Conservation (phyloP, 2,888 invertebrate genomes). For the Nyleta sp. region DNA sequence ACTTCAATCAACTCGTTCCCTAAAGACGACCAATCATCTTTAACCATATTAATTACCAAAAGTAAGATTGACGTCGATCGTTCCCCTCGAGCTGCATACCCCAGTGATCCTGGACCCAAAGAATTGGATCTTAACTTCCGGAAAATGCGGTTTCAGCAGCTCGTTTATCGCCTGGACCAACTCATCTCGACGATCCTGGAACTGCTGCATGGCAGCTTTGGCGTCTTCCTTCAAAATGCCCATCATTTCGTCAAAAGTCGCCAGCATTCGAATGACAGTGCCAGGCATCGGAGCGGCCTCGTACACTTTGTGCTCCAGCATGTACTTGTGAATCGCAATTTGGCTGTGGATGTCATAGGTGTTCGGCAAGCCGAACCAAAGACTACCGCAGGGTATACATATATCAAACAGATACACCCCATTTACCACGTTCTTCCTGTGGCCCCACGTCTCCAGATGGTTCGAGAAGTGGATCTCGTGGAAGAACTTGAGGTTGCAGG, state of each 20-base stretch:
- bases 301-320: constrained; percentile 68
- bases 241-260: constrained; percentile 57
- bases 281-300: constrained; percentile 60
- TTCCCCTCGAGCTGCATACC: constrained; percentile 80
- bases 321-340: constrained; percentile 69
- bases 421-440: constrained; percentile 30
- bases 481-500: constrained; percentile 47
- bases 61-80: constrained; percentile 76
- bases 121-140: constrained; percentile 81
- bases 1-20: no score
- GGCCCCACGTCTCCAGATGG: constrained; percentile 51
- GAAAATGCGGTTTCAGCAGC: constrained; percentile 64
- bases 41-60: constrained; percentile 69
- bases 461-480: constrained; percentile 54
- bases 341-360: constrained; percentile 68
- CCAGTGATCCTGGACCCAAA: constrained; percentile 86
- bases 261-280: constrained; percentile 55
- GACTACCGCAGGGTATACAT: constrained; percentile 72
- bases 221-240: constrained; percentile 60
- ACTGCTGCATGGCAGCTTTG: constrained; percentile 41
- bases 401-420: constrained; percentile 49
- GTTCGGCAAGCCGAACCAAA: constrained; percentile 67
- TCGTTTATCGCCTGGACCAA: constrained; percentile 55
- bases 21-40: no score
- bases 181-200: constrained; percentile 50